Percentiles rank a stretch among this genome's conserved stretches.
These are phyloP conservation scores for Sceliomorpha sp. DNA, from an alignment of 2,888 invertebrate genomes.

Conservation along the genomic window DNA sequence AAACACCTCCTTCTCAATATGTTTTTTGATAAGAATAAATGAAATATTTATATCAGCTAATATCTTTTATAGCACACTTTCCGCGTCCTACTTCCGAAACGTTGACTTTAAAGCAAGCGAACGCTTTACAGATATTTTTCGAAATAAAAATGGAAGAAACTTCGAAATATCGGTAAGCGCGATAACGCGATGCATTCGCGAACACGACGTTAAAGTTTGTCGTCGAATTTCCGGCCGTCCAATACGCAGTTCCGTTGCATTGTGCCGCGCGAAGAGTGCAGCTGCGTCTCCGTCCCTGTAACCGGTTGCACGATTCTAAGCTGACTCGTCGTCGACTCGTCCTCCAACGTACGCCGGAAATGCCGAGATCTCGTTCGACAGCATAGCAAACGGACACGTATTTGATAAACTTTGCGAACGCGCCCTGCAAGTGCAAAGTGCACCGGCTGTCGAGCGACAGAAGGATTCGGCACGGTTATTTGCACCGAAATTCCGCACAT, in stretches of 20 bases:
- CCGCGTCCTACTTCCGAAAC: no score
- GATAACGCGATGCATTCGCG: neutral
- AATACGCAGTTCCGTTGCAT: slow-evolving; percentile 13
- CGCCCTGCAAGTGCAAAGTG: slow-evolving; percentile 34
- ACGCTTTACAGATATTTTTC: no score
- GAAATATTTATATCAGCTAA: no score
- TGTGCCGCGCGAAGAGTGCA: slow-evolving; percentile 7
- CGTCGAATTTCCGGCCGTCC: slow-evolving; percentile 18
- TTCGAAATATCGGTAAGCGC: slow-evolving; percentile 1
- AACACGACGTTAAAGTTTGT: slow-evolving; percentile 17
- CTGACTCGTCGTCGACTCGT: slow-evolving; percentile 6
- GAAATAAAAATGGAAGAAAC: no score
- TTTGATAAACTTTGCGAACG: slow-evolving; percentile 38
- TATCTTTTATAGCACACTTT: no score
- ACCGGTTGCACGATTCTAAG: slow-evolving; percentile 12
- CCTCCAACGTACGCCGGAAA: slow-evolving; percentile 9
- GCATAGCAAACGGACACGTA: slow-evolving; percentile 22
- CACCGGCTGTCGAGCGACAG: slow-evolving; percentile 17
- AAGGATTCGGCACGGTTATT: slow-evolving; percentile 12
- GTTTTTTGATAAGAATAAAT: no score
- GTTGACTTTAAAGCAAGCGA: no score
- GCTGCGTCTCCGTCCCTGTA: slow-evolving; percentile 10
- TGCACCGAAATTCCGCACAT: slow-evolving; percentile 18
- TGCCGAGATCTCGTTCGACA: slow-evolving; percentile 18
- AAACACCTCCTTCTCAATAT: no score